Conservation (phyloP, 2,797 vertebrate genomes). For the Arrhamphus sclerolepis region DNA sequence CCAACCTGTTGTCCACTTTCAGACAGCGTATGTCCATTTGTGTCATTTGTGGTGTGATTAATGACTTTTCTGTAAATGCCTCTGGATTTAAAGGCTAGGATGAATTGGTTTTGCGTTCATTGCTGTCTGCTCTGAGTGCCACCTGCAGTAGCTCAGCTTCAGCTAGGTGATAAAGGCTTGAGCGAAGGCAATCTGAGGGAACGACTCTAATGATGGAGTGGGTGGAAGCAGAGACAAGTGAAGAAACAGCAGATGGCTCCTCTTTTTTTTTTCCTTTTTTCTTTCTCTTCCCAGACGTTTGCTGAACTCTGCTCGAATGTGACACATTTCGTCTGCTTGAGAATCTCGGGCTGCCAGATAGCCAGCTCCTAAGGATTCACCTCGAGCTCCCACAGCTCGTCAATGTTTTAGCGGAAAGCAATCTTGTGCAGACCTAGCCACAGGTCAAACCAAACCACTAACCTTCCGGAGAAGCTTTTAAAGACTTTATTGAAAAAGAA, state of each 20-base stretch:
- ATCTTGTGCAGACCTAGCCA: conserved; percentile 67
- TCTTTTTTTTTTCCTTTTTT: conserved; percentile 26
- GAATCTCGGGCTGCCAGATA: conserved; percentile 73
- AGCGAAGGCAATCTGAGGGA: conserved; percentile 68
- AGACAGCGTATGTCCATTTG: conserved; percentile 40
- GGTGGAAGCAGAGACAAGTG: conserved; percentile 72
- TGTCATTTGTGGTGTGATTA: conserved; percentile 44
- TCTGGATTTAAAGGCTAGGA: conserved; percentile 59
- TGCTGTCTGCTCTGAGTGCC: conserved; percentile 61
- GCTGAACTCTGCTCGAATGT: conserved; percentile 79
- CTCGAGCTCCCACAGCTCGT: conserved; percentile 66
- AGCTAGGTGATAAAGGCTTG: conserved; percentile 68
- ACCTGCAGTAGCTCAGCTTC: conserved; percentile 63
- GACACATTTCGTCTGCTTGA: conserved; percentile 79
- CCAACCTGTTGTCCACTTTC: conserved; percentile 46
- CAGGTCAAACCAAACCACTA: conserved; percentile 76
- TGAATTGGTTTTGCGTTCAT: conserved; percentile 61
- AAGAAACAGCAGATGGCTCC: conserved; percentile 76
- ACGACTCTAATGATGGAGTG: conserved; percentile 76
- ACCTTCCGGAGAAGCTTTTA: conserved; percentile 70
- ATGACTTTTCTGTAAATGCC: conserved; percentile 54
- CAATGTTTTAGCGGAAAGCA: conserved; percentile 80
- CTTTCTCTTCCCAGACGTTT: conserved; percentile 66
- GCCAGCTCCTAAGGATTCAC: conserved; percentile 65
- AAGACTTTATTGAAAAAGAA: conserved; percentile 69